phyloP scores from a whole-genome alignment of 2,888 invertebrate species.

The Formica aserva region DNA sequence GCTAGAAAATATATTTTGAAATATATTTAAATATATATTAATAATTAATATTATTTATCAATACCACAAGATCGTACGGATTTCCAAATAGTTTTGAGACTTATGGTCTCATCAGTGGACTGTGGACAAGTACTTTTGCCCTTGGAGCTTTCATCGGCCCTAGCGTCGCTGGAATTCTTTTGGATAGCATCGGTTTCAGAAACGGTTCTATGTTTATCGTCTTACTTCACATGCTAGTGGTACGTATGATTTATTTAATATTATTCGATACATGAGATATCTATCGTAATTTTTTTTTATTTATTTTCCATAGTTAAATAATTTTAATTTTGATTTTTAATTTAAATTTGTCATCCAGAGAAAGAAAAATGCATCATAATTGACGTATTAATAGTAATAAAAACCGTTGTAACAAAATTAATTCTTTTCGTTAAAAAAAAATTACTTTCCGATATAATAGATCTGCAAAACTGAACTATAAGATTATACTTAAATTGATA shows the following conservation, averaged over 20 bases:
- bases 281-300: neutral
- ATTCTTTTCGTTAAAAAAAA: neutral
- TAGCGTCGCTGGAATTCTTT: conserved; percentile 91
- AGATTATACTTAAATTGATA: neutral
- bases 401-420: neutral
- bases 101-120: conserved; percentile 95
- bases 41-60: neutral
- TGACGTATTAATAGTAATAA: neutral
- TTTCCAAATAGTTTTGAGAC: conserved; percentile 95
- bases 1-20: too few species aligned
- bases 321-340: neutral
- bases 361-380: neutral
- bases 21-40: too few species aligned
- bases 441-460: neutral
- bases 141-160: conserved; percentile 95
- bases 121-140: conserved; percentile 96
- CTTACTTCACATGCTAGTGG: conserved; percentile 89
- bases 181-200: conserved; percentile 91
- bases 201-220: conserved; percentile 91
- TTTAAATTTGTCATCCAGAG: neutral
- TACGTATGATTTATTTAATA: conserved; percentile 82
- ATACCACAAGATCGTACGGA: conserved; percentile 88
- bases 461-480: neutral
- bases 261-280: neutral
- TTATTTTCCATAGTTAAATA: neutral